A percentile compares a stretch with the other conserved stretches of the same genome.
These are phyloP conservation scores for Podarcis siculus DNA, from an alignment of 2,797 vertebrate species.

Conservation along the genomic window DNA sequence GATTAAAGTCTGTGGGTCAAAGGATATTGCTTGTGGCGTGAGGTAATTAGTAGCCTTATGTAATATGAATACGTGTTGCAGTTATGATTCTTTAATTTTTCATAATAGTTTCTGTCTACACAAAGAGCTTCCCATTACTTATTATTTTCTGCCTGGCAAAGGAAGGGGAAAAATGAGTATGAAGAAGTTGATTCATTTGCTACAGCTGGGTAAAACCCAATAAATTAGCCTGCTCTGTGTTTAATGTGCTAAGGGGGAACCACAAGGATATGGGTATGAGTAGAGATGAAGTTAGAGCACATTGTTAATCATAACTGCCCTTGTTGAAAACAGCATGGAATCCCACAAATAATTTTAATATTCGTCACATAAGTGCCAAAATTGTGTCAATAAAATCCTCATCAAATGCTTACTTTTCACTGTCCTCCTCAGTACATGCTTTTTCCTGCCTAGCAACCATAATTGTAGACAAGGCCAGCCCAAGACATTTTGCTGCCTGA, in stretches of 20 bases:
- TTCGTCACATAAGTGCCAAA: background rate
- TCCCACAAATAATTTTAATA: background rate
- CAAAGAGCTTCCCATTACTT: conserved; percentile 24
- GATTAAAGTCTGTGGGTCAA: conserved; percentile 37
- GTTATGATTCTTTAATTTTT: conserved; percentile 29
- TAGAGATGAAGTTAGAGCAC: background rate
- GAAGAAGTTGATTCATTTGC: conserved; percentile 36
- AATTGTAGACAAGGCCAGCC: background rate
- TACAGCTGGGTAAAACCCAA: conserved; percentile 16
- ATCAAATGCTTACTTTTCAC: background rate
- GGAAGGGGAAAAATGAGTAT: conserved; percentile 28
- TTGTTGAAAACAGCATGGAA: conserved; percentile 4
- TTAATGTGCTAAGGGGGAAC: background rate
- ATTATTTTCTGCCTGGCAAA: conserved; percentile 32
- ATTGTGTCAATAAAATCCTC: background rate
- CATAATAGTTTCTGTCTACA: conserved; percentile 9
- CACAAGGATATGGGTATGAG: conserved; percentile 15
- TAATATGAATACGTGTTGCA: conserved; percentile 15
- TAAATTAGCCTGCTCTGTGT: conserved; percentile 6
- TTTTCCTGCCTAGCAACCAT: background rate
- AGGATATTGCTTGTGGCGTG: conserved; percentile 35
- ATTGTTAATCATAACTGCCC: background rate
- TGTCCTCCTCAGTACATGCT: too few species aligned
- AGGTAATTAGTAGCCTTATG: conserved; percentile 38
- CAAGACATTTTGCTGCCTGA: too few species aligned